These are phyloP conservation scores for Brachypalpus laphriformis DNA, from an alignment of 2,888 invertebrate species.

Conservation along the genomic window DNA sequence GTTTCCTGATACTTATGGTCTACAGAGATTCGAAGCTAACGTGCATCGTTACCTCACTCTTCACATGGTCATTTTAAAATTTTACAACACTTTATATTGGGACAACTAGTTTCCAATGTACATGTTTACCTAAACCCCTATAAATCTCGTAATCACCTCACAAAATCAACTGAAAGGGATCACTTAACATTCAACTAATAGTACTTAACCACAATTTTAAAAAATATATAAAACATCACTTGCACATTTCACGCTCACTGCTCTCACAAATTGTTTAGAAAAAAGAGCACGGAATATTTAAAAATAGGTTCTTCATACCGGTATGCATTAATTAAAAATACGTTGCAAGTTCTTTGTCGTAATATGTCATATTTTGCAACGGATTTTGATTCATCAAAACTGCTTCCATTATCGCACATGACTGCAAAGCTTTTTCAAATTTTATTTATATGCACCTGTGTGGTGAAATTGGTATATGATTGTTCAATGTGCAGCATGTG, in stretches of 20 bases:
- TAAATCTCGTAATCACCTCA: too few relatives aligned
- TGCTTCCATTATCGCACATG: constrained; percentile 27
- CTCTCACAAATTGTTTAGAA: constrained; percentile 50
- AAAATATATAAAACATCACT: constrained; percentile 28
- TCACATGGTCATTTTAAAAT: too few relatives aligned
- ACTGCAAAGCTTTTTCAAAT: constrained; percentile 23
- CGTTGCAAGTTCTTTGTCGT: constrained; percentile 11
- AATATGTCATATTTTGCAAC: background rate
- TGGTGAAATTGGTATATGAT: constrained; percentile 27
- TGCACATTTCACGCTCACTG: constrained; percentile 73
- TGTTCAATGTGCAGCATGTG: constrained; percentile 47
- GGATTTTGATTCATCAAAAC: background rate
- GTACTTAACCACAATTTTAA: background rate
- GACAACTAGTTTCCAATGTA: too few relatives aligned
- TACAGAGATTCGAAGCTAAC: too few relatives aligned
- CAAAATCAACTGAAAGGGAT: constrained; percentile 16
- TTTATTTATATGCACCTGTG: constrained; percentile 2
- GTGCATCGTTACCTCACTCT: too few relatives aligned
- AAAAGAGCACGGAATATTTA: constrained; percentile 74
- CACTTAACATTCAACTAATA: background rate
- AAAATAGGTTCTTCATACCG: constrained; percentile 73
- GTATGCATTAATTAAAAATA: constrained; percentile 51
- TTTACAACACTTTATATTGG: too few relatives aligned
- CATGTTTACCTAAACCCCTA: too few relatives aligned
- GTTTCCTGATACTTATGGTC: too few relatives aligned